A percentile compares a stretch with the other conserved stretches of the same genome.
Evolutionary conservation across 2,797 vertebrate genomes (phyloP).

Genomic region (Sebastes steindachneri): DNA sequence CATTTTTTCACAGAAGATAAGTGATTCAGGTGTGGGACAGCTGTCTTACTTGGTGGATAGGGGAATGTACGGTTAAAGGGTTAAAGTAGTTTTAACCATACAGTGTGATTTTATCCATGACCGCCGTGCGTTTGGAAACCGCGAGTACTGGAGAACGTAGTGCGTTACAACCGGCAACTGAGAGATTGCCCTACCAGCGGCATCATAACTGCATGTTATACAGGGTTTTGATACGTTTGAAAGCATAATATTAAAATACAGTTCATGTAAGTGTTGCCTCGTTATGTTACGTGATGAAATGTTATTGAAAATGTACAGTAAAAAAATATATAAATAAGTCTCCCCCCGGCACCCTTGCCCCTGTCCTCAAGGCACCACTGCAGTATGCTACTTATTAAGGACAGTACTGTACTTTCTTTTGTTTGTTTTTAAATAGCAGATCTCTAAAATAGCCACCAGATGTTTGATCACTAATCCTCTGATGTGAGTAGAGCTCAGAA

Average conservation of each 20-base stretch:
- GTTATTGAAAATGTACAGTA: neutral
- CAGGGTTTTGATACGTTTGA: neutral
- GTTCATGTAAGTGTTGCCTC: neutral
- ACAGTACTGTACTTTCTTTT: neutral
- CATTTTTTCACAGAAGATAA: neutral
- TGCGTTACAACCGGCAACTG: neutral
- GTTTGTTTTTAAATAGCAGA: slow-evolving; percentile 26
- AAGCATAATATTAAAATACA: neutral
- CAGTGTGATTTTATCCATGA: neutral
- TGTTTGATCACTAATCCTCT: slow-evolving; percentile 63
- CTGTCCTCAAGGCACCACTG: neutral
- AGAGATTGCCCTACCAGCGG: neutral
- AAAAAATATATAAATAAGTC: neutral
- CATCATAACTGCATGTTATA: neutral
- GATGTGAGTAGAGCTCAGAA: slow-evolving; percentile 33
- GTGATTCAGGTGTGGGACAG: neutral
- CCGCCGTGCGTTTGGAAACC: neutral
- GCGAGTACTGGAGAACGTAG: neutral
- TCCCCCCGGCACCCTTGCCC: neutral
- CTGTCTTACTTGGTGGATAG: neutral
- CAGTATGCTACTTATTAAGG: neutral
- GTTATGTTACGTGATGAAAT: neutral
- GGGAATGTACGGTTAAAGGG: neutral
- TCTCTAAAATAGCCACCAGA: slow-evolving; percentile 57
- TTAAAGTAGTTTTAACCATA: neutral